These are phyloP conservation scores for Eristalis pertinax DNA, from an alignment of 2,888 invertebrate genomes.

Conservation along the genomic window DNA sequence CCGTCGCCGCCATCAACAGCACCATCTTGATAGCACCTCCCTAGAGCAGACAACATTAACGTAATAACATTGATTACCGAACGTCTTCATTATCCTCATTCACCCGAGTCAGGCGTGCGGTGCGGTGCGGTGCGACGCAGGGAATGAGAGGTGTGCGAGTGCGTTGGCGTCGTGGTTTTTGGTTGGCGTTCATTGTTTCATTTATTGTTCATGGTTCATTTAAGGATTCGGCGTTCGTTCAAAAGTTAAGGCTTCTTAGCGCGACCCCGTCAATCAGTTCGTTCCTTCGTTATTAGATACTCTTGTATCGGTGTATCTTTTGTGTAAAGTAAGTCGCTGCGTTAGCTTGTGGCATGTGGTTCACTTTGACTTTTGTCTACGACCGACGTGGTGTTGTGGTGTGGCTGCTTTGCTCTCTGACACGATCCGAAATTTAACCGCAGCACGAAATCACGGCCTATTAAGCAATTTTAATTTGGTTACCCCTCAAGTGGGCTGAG, in stretches of 20 bases:
- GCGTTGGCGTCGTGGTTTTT: constrained; percentile 23
- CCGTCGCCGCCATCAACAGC: not conserved
- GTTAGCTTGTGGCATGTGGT: constrained; percentile 59
- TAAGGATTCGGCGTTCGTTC: constrained; percentile 50
- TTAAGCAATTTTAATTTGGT: constrained; percentile 64
- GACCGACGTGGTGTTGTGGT: constrained; percentile 13
- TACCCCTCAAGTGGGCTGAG: constrained; percentile 1
- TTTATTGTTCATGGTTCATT: constrained; percentile 70
- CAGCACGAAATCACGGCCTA: constrained; percentile 63
- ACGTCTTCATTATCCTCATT: constrained; percentile 65
- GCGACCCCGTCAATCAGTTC: constrained; percentile 55
- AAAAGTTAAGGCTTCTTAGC: constrained; percentile 63
- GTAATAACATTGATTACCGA: constrained; percentile 64
- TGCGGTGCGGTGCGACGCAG: constrained; percentile 5
- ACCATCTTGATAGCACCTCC: not conserved
- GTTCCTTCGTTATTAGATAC: constrained; percentile 58
- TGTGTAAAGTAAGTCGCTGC: constrained; percentile 24
- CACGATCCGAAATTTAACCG: constrained; percentile 36
- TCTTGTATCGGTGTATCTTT: constrained; percentile 14
- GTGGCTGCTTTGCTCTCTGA: constrained; percentile 24
- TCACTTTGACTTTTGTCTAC: constrained; percentile 27
- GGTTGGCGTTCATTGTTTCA: constrained; percentile 38
- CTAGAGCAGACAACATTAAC: constrained; percentile 30
- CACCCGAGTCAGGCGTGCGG: constrained; percentile 2
- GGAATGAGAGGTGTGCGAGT: constrained; percentile 1